These are phyloP conservation scores for Calcarius lapponicus DNA, from an alignment of 2,797 vertebrate genomes.

Conservation along the genomic window DNA sequence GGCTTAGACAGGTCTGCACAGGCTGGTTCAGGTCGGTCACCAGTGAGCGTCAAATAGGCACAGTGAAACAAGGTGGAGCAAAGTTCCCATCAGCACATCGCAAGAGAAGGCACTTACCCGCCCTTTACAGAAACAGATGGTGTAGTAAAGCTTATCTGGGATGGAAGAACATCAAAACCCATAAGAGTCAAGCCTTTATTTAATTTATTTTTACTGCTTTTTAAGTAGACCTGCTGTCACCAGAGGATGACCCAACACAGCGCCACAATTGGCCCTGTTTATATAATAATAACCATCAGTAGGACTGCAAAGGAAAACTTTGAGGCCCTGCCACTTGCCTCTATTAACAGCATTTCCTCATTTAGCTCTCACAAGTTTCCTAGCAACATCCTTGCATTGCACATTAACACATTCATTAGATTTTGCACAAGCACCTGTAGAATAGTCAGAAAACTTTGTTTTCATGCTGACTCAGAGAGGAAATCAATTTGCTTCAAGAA, in stretches of 20 bases:
- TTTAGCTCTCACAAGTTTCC: constrained; percentile 65
- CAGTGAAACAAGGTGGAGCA: neutral
- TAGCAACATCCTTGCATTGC: constrained; percentile 63
- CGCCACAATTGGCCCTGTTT: neutral
- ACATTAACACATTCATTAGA: constrained; percentile 45
- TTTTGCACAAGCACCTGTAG: constrained; percentile 48
- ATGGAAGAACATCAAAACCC: neutral
- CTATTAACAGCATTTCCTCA: constrained; percentile 44
- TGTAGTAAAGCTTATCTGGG: rapidly evolving
- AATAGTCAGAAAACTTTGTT: constrained; percentile 24
- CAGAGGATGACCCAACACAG: neutral
- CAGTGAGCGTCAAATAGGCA: neutral
- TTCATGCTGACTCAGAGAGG: neutral
- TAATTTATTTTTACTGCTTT: neutral
- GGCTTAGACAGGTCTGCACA: neutral
- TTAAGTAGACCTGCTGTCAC: neutral
- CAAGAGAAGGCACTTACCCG: neutral
- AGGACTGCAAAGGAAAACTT: constrained; percentile 10
- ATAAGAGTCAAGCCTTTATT: neutral
- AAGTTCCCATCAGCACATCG: neutral
- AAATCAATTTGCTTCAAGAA: constrained; percentile 37
- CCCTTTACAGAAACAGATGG: neutral
- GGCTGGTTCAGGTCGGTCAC: neutral
- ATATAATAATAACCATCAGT: neutral
- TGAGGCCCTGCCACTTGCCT: neutral